Evolutionary conservation across 2,797 vertebrate species (phyloP), one percentile per base, ranked within the genome.

Genomic region (Sebastes steindachneri): DNA sequence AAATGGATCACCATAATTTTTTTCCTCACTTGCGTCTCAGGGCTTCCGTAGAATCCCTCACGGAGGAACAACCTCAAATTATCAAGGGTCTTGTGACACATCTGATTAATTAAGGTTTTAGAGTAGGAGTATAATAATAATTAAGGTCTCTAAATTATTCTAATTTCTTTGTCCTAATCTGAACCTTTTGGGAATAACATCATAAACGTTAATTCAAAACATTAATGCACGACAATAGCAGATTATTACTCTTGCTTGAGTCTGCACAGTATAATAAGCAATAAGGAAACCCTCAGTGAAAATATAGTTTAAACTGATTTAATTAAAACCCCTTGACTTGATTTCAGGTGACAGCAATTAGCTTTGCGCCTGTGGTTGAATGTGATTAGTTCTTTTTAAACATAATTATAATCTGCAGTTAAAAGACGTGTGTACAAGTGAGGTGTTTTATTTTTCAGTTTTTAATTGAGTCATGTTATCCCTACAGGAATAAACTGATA

Each of bases 321-420:
- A 80, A 82, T 87, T 82, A 67, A 31, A 80, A 64, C 68, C 41
- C 51, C 65, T 71, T 76, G 31, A 84, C 29, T 75, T 73, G 41
- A 83, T 77, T 65, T 77, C 28, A 80, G 62, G 72, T 74, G 75
- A 64, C 3, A 2, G 48, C 19, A 73, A 75, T 77, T 66, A 79
- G 63, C 37, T 75, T 28, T 65, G 63, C 28, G 17, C 28, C 35
- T 45, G 60, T 68, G 69, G 26, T n/a, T 73, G 65, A 79, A 79
- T 71, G 57, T 60, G 53, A 82, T 80, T 80, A 67, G 35, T 70
- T 60, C 4, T 29, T 73, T 60, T 2, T 31, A 55, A 59, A 78
- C 37, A 45, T 26, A 65, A 79, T 73, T 74, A 55, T 5, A 51
- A 64, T 37, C 9, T 31, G 19, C 58, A 45, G 23, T 29, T 65